Evolutionary conservation across 1,140 invertebrate species (phyloP).

Genomic region (Drosophila triauraria): DNA sequence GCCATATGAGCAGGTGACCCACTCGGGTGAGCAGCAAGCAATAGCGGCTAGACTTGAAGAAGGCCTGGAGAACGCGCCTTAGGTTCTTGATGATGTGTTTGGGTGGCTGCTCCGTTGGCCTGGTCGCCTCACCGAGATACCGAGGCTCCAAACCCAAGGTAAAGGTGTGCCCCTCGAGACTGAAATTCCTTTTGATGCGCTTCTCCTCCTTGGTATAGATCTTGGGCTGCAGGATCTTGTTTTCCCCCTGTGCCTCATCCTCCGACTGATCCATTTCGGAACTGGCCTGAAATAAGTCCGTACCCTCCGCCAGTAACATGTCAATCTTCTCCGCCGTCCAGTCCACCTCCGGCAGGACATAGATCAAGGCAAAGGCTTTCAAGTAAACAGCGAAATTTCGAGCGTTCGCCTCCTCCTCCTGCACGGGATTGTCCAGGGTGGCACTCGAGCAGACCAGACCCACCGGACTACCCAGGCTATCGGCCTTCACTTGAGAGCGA

Average conservation of each 20-base stretch:
- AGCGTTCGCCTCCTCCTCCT: background rate
- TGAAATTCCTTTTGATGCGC: constrained; percentile 55
- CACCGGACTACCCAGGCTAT: constrained; percentile 49
- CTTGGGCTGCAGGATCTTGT: background rate
- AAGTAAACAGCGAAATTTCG: constrained; percentile 56
- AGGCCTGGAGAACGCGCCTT: constrained; percentile 30
- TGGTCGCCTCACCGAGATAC: constrained; percentile 13
- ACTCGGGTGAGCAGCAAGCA: constrained; percentile 50
- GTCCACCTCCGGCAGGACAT: constrained; percentile 67
- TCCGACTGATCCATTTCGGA: background rate
- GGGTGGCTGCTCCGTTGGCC: constrained; percentile 1
- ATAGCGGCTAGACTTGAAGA: constrained; percentile 58
- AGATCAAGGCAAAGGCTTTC: constrained; percentile 72
- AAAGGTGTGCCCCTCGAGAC: constrained; percentile 57
- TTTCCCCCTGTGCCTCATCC: background rate
- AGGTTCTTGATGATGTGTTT: constrained; percentile 53
- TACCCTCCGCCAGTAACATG: constrained; percentile 60
- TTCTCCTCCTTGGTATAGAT: constrained; percentile 33
- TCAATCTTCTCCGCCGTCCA: constrained; percentile 65
- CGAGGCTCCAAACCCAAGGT: constrained; percentile 62
- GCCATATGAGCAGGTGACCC: constrained; percentile 70
- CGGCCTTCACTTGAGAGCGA: constrained; percentile 16
- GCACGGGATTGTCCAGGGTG: background rate
- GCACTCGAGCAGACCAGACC: constrained; percentile 32
- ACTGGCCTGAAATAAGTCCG: constrained; percentile 33